Base-by-base conservation (phyloP, 2,888 invertebrate species). In the Acholoe squamosa region DNA sequence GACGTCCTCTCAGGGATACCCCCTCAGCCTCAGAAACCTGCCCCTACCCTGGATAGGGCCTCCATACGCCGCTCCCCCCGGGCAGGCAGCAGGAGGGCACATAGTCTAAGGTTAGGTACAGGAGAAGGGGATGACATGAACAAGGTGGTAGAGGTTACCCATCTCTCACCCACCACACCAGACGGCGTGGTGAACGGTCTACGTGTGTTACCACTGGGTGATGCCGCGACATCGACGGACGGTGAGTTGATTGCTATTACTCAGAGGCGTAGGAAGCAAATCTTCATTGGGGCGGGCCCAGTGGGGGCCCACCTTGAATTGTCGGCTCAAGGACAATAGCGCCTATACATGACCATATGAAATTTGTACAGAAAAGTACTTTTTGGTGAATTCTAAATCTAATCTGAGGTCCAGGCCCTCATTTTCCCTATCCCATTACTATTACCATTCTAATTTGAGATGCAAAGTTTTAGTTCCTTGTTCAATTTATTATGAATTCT, bases 121-220 rank as follows among this genome's bases (percentile, higher is more conserved):
- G 80, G 34, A 14, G 80, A 33, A 0, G 80, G 80, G 31, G 76
- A 76, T 5, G 67, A 89, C 31, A n/a, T 19, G 22, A 43, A 16
- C 67, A 67, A 67, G 89, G 89, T 67, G 61, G 71, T 89, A 33
- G 89, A 89, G 89, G 67, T 89, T 5, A 1, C 16, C 33, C 14
- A 61, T 67, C 71, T 71, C 0, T 33, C 5, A 33, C 25, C 34
- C 16, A 12, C 54, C 19, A 14, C 56, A 52, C 84, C 61, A 33
- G 84, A 77, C 19, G 76, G 52, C 28, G 34, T 28, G 25, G 54
- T 54, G 7, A 91, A 52, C 80, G 91, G 89, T n/a, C 89, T 91
- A 12, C 25, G 89, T 10, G 91, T 91, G 12, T 89, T 91, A 61
- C 88, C 89, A 10, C 89, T 89, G 56, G 80, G 7, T 16, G 43